Evolutionary conservation across 2,888 invertebrate genomes (phyloP).

Genomic region (Formica aserva): DNA sequence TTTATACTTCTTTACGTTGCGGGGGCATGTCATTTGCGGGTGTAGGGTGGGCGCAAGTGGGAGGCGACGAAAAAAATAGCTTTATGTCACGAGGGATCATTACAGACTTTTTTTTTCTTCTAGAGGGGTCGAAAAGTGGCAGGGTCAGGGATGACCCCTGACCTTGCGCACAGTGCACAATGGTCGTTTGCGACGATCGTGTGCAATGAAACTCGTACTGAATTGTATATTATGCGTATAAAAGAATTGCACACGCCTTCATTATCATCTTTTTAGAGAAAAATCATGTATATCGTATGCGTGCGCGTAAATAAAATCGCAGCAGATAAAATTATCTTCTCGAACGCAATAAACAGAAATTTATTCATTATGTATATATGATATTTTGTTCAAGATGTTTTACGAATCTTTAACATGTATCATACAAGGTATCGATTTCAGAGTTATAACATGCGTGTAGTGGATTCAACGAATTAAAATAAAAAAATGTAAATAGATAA

Average conservation of each 20-base stretch:
- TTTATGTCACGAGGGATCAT: constrained; percentile 75
- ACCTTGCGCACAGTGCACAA: constrained; percentile 65
- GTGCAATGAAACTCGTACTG: constrained; percentile 27
- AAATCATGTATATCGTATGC: not conserved
- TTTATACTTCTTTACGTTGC: constrained; percentile 36
- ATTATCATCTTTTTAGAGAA: not conserved
- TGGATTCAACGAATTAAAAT: not conserved
- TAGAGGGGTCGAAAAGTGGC: constrained; percentile 58
- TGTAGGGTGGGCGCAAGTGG: constrained; percentile 47
- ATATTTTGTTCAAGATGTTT: not conserved
- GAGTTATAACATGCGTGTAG: not conserved
- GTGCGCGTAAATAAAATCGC: not conserved
- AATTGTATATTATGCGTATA: constrained; percentile 50
- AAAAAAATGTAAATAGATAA: not conserved
- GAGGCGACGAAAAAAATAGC: constrained; percentile 72
- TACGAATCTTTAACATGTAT: not conserved
- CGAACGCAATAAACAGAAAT: not conserved
- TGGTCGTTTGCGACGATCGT: constrained; percentile 61
- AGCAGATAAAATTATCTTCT: not conserved
- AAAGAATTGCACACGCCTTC: constrained; percentile 48
- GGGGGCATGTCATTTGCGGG: constrained; percentile 54
- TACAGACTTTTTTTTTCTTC: constrained; percentile 64
- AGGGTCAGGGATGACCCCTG: constrained; percentile 76
- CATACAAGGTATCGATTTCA: not conserved
- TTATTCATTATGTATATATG: not conserved